These are phyloP conservation scores for Protomyctophum bolini DNA, from an alignment of 2,113 vertebrate genomes.

Conservation along the genomic window DNA sequence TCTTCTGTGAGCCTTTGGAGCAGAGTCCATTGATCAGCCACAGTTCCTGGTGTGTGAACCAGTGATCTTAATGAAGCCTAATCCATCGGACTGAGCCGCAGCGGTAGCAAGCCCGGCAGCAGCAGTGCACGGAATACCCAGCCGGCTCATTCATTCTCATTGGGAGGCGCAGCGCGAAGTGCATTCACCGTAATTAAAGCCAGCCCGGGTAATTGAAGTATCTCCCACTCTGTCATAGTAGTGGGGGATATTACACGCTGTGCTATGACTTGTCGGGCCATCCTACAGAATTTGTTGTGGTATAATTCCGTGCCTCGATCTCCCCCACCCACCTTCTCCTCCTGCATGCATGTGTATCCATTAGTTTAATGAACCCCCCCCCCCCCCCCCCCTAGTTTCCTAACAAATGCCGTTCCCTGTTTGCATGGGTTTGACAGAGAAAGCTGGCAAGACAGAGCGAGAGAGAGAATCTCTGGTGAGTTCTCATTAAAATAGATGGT, in stretches of 20 bases:
- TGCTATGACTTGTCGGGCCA: slow-evolving; percentile 63
- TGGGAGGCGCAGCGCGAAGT: slow-evolving; percentile 63
- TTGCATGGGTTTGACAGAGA: slow-evolving; percentile 48
- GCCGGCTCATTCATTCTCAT: slow-evolving; percentile 59
- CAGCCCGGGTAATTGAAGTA: slow-evolving; percentile 68
- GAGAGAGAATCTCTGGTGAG: slow-evolving; percentile 51
- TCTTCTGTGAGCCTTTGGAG: slow-evolving; percentile 48
- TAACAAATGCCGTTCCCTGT: slow-evolving; percentile 53
- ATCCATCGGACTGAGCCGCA: slow-evolving; percentile 51
- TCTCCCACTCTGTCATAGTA: slow-evolving; percentile 61
- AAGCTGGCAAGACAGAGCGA: slow-evolving; percentile 31
- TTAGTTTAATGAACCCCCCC: slow-evolving; percentile 80
- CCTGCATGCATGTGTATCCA: slow-evolving; percentile 60
- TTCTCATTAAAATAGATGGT: slow-evolving; percentile 81
- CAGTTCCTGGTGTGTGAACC: slow-evolving; percentile 42
- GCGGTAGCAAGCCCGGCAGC: slow-evolving; percentile 28
- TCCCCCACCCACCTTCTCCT: slow-evolving; percentile 53
- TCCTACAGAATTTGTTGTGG: slow-evolving; percentile 61
- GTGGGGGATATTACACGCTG: slow-evolving; percentile 63
- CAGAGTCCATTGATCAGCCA: slow-evolving; percentile 68
- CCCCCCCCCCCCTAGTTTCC: slow-evolving; percentile 70
- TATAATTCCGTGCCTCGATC: slow-evolving; percentile 53
- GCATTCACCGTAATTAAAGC: slow-evolving; percentile 77
- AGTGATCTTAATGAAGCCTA: slow-evolving; percentile 57
- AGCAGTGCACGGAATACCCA: slow-evolving; percentile 29